phyloP scores from a whole-genome alignment of 92 coral and sea anemone species.

The Actinernus sp. region DNA sequence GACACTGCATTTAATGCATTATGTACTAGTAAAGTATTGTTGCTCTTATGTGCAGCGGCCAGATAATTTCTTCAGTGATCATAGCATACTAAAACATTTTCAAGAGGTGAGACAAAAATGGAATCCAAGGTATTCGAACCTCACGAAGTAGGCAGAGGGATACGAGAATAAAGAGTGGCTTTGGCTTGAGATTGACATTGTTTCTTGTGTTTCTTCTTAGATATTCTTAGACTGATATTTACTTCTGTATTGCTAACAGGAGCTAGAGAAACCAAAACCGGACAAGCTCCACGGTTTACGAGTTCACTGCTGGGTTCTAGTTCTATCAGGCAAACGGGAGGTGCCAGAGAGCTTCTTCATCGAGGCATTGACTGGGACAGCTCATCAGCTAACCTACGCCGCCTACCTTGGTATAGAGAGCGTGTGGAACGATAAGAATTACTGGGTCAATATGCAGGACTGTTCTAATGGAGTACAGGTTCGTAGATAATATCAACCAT shows the following conservation, averaged over 20 bases:
- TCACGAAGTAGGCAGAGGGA: too few relatives aligned
- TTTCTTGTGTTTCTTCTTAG: not conserved
- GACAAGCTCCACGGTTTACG: constrained; percentile 98
- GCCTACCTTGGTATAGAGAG: constrained; percentile 98
- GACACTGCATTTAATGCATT: too few relatives aligned
- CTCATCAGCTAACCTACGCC: constrained; percentile 78
- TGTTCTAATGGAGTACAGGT: constrained; percentile 96
- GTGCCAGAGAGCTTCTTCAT: constrained; percentile 99
- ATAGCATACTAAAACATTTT: too few relatives aligned
- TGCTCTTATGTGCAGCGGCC: too few relatives aligned
- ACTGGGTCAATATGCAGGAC: constrained; percentile 99
- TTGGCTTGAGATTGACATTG: too few relatives aligned
- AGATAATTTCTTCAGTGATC: too few relatives aligned
- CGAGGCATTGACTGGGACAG: constrained; percentile 89
- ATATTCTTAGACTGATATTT: too few relatives aligned
- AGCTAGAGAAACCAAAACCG: constrained; percentile 94
- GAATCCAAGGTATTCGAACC: too few relatives aligned
- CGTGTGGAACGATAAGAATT: constrained; percentile 98
- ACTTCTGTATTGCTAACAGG: constrained; percentile 56
- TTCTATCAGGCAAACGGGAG: constrained; percentile 96
- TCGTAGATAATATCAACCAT: not conserved
- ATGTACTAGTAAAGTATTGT: too few relatives aligned
- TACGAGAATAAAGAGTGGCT: too few relatives aligned
- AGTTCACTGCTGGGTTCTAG: constrained; percentile 98
- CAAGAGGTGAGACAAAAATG: too few relatives aligned